These are phyloP conservation scores for Drosophila baimaii DNA, from an alignment of 1,140 invertebrate genomes.

Conservation along the genomic window DNA sequence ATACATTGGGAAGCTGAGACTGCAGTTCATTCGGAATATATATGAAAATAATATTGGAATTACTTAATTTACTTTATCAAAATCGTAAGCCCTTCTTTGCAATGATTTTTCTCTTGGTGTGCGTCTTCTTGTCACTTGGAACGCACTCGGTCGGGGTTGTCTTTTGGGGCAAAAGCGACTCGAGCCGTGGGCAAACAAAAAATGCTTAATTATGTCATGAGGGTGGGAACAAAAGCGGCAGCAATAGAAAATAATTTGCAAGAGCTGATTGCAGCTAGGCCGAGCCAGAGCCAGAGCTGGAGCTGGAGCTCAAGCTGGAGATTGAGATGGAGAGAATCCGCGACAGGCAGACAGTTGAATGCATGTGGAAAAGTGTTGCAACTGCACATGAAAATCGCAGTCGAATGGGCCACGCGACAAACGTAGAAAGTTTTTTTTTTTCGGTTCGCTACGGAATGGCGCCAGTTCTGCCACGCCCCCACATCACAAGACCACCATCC, in stretches of 20 bases:
- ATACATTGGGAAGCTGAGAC: background rate
- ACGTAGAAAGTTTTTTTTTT: constrained; percentile 79
- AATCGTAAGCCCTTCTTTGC: too few relatives aligned
- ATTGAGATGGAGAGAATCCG: constrained; percentile 25
- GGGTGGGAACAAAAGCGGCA: constrained; percentile 72
- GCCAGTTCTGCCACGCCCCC: constrained; percentile 57
- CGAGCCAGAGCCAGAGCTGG: background rate
- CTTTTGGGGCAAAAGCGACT: constrained; percentile 18
- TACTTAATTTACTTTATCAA: background rate
- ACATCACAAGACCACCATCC: constrained; percentile 12
- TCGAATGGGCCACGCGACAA: constrained; percentile 68
- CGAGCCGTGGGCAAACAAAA: constrained; percentile 35
- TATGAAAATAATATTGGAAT: background rate
- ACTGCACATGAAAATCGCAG: constrained; percentile 63
- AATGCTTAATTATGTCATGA: constrained; percentile 84
- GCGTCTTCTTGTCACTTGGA: constrained; percentile 59
- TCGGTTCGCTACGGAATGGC: constrained; percentile 34
- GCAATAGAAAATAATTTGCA: constrained; percentile 63
- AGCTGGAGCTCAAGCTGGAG: constrained; percentile 2
- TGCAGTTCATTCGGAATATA: background rate
- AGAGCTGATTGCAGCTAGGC: constrained; percentile 56
- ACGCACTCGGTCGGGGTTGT: constrained; percentile 35
- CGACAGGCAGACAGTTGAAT: constrained; percentile 55
- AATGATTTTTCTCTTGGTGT: constrained; percentile 13
- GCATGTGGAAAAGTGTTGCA: constrained; percentile 80